Base-by-base conservation (phyloP, 1,140 invertebrate species). In the Popillia japonica region DNA sequence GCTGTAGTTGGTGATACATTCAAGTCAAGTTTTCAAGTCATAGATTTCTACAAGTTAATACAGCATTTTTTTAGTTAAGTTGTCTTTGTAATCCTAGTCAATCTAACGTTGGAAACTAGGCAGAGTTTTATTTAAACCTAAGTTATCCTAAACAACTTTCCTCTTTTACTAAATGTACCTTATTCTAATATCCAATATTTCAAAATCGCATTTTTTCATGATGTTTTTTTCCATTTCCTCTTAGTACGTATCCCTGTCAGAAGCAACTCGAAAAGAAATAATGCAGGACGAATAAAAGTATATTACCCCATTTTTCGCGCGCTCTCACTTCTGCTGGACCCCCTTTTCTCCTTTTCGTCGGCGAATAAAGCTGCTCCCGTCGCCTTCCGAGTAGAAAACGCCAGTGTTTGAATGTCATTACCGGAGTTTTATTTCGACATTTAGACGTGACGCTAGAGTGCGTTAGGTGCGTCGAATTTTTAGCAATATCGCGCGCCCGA, bases 341-440 rank as follows among this genome's bases (percentile, higher is more conserved):
- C 42, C 59, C n/a, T 61, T n/a, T 20, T 61, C 20, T 20, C 14
- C 20, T n/a, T 22, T 61, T 61, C 6, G 59, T 8, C 20, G 8
- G 42, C 20, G 61, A 14, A 27, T 68, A 68, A 68, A 68, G 61
- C 61, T 68, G 11, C 61, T 55, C 11, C 48, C 48, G 17, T 17
- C 11, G 48, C 48, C 17, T 55, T 55, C 48, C 14, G 14, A 55
- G 48, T 55, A 34, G 27, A 68, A 9, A 68, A 68, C 61, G 61
- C 22, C 61, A 68, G 22, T 68, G 61, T 68, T 68, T 68, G 61
- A 68, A 68, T 68, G 61, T 68, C 61, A 68, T 68, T 68, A 68
- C 61, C 61, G 27, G 61, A 68, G 61, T 68, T 68, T 68, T 68
- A 68, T 68, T 68, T 68, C 61, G 61, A 22, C 61, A 68, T 68